phyloP scores from a whole-genome alignment of 1,140 invertebrate genomes.

The Pseudoatta argentina region DNA sequence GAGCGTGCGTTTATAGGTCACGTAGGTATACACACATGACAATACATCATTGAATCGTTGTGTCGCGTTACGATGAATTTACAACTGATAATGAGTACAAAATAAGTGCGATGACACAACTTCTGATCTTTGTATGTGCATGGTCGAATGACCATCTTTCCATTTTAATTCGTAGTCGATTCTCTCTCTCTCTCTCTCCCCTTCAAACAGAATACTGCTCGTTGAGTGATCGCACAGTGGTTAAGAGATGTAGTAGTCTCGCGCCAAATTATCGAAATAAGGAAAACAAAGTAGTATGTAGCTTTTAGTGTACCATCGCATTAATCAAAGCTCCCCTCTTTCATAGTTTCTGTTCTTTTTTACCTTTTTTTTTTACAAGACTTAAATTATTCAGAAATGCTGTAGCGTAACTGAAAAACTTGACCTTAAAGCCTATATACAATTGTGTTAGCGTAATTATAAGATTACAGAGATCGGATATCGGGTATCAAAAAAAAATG shows the following conservation, averaged over 20 bases:
- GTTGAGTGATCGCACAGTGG: background rate
- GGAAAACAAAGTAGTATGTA: background rate
- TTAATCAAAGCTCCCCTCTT: constrained; percentile 17
- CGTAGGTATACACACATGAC: no score
- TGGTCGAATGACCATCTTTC: constrained; percentile 56
- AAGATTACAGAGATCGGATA: no score
- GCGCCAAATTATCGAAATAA: constrained; percentile 1
- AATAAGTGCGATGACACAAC: constrained; percentile 10
- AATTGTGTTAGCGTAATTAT: no score
- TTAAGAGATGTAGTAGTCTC: no score
- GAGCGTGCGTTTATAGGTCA: background rate
- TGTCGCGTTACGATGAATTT: background rate
- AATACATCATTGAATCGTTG: background rate
- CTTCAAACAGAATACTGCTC: constrained; percentile 4
- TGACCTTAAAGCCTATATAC: background rate
- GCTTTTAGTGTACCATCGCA: background rate
- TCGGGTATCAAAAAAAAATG: no score
- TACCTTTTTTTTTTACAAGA: constrained; percentile 33
- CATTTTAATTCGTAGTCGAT: constrained; percentile 62
- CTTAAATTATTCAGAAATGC: background rate
- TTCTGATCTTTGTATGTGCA: constrained; percentile 54
- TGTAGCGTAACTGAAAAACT: constrained; percentile 1
- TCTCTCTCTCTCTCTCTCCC: background rate
- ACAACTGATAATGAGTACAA: constrained; percentile 8
- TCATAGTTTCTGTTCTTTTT: constrained; percentile 1